Base-by-base conservation (phyloP, 2,888 invertebrate species). In the Zhuqinia jingwanae region DNA sequence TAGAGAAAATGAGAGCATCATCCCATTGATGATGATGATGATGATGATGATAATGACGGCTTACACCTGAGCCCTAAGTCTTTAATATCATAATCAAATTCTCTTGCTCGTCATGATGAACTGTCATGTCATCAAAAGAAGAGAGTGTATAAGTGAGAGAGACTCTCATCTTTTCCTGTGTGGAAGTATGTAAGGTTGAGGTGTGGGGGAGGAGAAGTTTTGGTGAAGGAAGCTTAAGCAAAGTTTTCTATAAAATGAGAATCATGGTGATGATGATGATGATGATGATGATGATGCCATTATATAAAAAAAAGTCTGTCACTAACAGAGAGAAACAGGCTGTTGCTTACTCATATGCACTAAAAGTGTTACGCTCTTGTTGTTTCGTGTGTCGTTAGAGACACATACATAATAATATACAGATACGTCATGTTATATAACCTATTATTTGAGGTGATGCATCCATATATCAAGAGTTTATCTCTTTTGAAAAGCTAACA, bases 31-130 rank as follows among this genome's bases (percentile, higher is more conserved):
- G n/a, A 30, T 56, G 56, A 60, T 60, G 60, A 27, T 60, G 15
- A 22, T 65, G 65, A 65, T 65, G 65, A 65, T 36, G 65, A 65
- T 65, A 65, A 65, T 79, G 53, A 73, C 47, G 50, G 78, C 78
- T 85, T 85, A 78, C 85, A 85, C 85, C 85, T 85, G 85, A 85
- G 85, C 63, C 75, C 50, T 58, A 80, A 79, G 73, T 79, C 79
- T 84, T 78, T 85, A 85, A 85, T 85, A 73, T 79, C 85, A 73
- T 85, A 85, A 85, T 85, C 79, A 85, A 85, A 85, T 85, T 85
- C 79, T 75, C 79, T 47, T 85, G 56, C 78, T 70, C 47, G 25
- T 36, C 85, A 85, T 85, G 78, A 85, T 78, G 60, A 85, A 80
- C 85, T 85, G 85, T 79, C 85, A 85, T 65, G 79, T 73, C 80